Conservation (phyloP, 2,797 vertebrate genomes). For the Rhodeus uyekii region DNA sequence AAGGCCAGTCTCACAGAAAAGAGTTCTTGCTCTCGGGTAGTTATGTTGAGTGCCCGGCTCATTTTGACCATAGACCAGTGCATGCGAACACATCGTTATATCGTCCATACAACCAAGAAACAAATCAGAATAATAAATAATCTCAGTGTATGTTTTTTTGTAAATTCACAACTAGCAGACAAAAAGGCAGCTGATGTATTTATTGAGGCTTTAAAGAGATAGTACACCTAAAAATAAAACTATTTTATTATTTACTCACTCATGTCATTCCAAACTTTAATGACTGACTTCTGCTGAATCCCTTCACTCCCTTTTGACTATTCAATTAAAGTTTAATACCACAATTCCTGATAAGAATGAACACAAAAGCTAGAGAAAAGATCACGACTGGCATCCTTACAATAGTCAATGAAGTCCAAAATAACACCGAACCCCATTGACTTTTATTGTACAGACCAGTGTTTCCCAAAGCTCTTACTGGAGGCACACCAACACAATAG, state of each 20-base stretch:
- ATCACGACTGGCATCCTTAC: no score
- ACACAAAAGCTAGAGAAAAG: neutral
- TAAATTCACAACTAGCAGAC: neutral
- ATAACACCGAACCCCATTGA: no score
- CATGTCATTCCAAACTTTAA: neutral
- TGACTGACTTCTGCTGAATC: neutral
- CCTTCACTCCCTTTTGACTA: no score
- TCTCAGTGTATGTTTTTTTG: neutral
- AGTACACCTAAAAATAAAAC: constrained; percentile 44
- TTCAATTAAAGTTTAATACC: constrained; percentile 45
- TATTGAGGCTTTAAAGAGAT: neutral
- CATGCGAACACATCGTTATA: neutral
- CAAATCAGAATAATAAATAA: constrained; percentile 24
- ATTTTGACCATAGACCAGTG: neutral
- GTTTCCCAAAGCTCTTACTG: no score
- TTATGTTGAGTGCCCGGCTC: constrained; percentile 59
- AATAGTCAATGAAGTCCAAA: no score
- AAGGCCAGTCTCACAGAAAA: constrained; percentile 67
- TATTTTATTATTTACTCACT: constrained; percentile 45
- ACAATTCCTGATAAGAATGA: neutral
- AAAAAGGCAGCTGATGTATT: neutral
- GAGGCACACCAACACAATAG: no score
- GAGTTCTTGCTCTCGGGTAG: constrained; percentile 53
- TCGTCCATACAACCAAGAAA: neutral
- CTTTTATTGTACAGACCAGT: no score